phyloP scores from a whole-genome alignment of 2,888 invertebrate species.

The Synergus itoensis region DNA sequence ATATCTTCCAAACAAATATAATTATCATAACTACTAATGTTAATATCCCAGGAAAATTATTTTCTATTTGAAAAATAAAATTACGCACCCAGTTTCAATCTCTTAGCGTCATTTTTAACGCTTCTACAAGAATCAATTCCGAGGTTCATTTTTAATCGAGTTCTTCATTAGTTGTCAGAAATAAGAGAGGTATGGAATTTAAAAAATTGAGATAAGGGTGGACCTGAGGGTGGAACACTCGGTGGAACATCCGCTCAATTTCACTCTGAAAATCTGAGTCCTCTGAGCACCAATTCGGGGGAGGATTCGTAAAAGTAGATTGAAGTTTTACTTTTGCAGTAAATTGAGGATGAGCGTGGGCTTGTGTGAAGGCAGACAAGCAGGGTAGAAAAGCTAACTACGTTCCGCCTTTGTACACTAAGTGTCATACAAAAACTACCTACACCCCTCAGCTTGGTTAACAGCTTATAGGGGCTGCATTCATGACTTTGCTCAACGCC shows the following conservation, averaged over 20 bases:
- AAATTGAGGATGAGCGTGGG: constrained; percentile 39
- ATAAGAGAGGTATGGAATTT: too few species aligned
- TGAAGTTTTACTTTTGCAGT: constrained; percentile 28
- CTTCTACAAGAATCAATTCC: too few species aligned
- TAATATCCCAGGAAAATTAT: neutral
- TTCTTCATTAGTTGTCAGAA: too few species aligned
- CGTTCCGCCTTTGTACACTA: constrained; percentile 64
- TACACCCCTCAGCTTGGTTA: constrained; percentile 61
- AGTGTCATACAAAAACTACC: constrained; percentile 67
- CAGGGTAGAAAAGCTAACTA: constrained; percentile 63
- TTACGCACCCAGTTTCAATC: too few species aligned
- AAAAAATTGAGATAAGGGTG: neutral
- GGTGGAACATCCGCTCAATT: neutral
- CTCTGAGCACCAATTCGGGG: neutral
- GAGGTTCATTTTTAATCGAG: too few species aligned
- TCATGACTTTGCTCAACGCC: constrained; percentile 53
- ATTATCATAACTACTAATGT: neutral
- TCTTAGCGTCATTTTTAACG: too few species aligned
- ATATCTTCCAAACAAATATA: neutral
- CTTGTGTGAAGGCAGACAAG: constrained; percentile 24
- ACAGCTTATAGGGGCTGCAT: constrained; percentile 69
- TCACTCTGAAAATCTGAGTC: neutral
- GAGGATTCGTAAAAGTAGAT: constrained; percentile 19
- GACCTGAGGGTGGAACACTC: neutral
- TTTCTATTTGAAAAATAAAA: neutral